Percentiles rank a stretch among this genome's conserved stretches.
These are phyloP conservation scores for Pocillopora grandis DNA, from an alignment of 92 coral and sea anemone genomes.

Conservation along the genomic window DNA sequence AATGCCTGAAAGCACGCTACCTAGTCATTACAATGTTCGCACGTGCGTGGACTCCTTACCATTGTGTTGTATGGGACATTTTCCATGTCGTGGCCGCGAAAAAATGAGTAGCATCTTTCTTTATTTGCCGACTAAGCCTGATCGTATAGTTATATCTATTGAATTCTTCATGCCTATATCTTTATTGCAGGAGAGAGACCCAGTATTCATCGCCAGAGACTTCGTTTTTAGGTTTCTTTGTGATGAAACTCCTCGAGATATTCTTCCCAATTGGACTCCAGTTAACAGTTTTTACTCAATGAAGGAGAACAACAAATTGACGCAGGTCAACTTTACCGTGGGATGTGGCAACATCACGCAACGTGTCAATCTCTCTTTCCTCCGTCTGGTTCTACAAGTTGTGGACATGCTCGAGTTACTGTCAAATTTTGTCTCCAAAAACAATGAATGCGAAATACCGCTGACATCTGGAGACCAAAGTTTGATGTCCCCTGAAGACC, in stretches of 20 bases:
- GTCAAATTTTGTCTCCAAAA: slow-evolving; percentile 9
- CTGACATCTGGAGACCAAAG: slow-evolving; percentile 5
- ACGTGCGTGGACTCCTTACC: no score
- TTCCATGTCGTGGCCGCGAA: no score
- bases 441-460: background rate
- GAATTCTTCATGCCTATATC: no score
- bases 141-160: no score
- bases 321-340: slow-evolving; percentile 71
- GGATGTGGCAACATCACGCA: slow-evolving; percentile 85
- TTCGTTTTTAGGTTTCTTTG: slow-evolving; percentile 66
- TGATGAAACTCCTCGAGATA: slow-evolving; percentile 58
- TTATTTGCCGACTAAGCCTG: no score
- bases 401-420: slow-evolving; percentile 91
- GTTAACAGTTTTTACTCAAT: slow-evolving; percentile 33
- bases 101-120: no score
- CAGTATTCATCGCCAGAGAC: slow-evolving; percentile 85
- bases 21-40: no score
- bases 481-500: slow-evolving; percentile 23
- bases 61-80: no score
- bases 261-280: slow-evolving; percentile 17
- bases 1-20: no score
- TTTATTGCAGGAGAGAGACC: slow-evolving; percentile 67
- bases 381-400: slow-evolving; percentile 81
- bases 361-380: slow-evolving; percentile 80
- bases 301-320: slow-evolving; percentile 45